Evolutionary conservation across 2,113 vertebrate species (phyloP), one percentile per base, ranked within the genome.

Genomic region (Loxodonta africana): DNA sequence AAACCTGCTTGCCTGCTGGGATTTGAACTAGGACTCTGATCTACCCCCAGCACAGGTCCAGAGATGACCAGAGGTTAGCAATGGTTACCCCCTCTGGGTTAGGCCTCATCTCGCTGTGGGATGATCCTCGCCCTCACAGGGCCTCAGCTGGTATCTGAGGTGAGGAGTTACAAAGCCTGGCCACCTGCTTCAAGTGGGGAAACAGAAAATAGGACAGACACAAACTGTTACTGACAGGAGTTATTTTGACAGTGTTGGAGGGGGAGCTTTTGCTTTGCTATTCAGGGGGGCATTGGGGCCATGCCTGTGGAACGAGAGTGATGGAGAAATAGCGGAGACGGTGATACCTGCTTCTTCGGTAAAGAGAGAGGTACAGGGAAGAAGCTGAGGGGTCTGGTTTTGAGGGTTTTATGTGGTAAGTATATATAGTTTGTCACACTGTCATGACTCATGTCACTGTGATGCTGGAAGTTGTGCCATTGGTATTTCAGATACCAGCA

Each of bases 171-270:
- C 9, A 41, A n/a, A 44, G 30, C 33, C 63, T 63, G 48, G 30
- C 18, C 15, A 25, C 60, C 26, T 78, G 28, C 14, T 71, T 25
- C 18, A 63, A 30, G 7, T 1, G 71, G 33, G 41, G 2, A 18
- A 2, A 37, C 2, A 26, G 26, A 8, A n/a, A 17, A 5, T 0
- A 28, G n/a, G 20, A n/a, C 21, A 2, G 48, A 37, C n/a, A 5
- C 46, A 74, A 30, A 48, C n/a, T 48, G 28, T 37, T 48, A 28
- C 26, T 44, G 30, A 65, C 62, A 46, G n/a, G 63, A 23, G 20
- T 28, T 26, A 30, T 20, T 37, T 83, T 44, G 28, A 20, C n/a
- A 62, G 1, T 51, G 48, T 10, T 10, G 48, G 2, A 11, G 2
- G 0, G 12, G 15, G 30, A 25, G 6, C 41, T 51, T 80, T 63